Base-by-base conservation (phyloP, 2,888 invertebrate genomes). In the Rhogogaster chlorosoma region DNA sequence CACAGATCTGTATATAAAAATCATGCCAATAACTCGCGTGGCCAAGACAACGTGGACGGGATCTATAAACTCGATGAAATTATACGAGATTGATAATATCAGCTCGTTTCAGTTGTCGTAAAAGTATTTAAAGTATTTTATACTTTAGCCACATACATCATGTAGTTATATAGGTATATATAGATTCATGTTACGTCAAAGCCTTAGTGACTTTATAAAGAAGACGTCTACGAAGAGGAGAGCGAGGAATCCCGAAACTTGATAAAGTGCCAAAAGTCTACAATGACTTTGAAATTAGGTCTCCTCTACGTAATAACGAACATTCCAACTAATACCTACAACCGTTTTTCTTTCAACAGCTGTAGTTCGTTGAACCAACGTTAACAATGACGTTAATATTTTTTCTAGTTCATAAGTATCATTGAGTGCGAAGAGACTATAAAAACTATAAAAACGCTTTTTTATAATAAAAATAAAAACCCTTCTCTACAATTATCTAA, bases 201-300 rank as follows among this genome's bases (percentile, higher is more conserved):
- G 22, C 26, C 61, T 29, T 26, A 53, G 53, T 6, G 7, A 53
- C 26, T 61, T 61, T 61, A 61, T 22, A 61, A 61, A 61, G 26
- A 61, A 22, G 61, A 26, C 61, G 26, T 22, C 61, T 26, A 61
- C 53, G 18, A 61, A 61, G 26, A 53, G 36, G 22, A 36, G 15
- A 22, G 29, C 0, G 2, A 18, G 26, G 57, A 57, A 38, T 38
- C 32, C 32, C 49, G 53, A 26, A 53, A 49, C 38, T 80, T 80
- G 80, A 38, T 12, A 61, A 61, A 61, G 36, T 61, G 80, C 80
- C 80, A 80, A 80, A 80, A 61, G 71, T 80, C 26, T 80, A 29
- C 29, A 61, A 61, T 80, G 80, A 80, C 57, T 80, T 80, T 80
- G 80, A 61, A 57, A 61, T 80, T 80, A 80, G 80, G 57, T 80